Base-by-base conservation (phyloP, 1,140 invertebrate genomes). In the Idris sp. region DNA sequence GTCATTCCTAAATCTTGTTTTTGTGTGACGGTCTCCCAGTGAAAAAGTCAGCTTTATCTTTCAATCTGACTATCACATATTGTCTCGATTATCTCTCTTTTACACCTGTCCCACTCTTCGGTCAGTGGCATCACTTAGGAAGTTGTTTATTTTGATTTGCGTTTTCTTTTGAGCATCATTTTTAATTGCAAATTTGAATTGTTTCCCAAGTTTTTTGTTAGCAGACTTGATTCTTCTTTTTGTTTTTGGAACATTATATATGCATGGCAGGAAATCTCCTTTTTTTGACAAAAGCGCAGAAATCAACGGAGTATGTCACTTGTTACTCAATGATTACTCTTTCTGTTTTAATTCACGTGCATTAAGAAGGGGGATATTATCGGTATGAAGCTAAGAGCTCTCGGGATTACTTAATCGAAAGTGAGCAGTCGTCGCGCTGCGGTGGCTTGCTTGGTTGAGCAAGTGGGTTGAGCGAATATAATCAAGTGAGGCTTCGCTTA, bases 371-470 rank as follows among this genome's bases (percentile, higher is more conserved):
- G 59, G 68, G 53, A 56, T 59, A 79, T 79, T 78, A 81, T 80
- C 69, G 72, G 68, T 41, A 61, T 40, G 48, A 40, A 61, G 46
- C 68, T 71, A 76, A 56, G 59, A 65, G 49, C 64, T 67, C n/a
- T n/a, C 73, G 54, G 61, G 73, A 81, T 81, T 81, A 81, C 81
- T 79, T 81, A 80, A 83, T 83, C 80, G 77, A 81, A 83, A 83
- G 79, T 81, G 73, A 83, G 75, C 75, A 80, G 76, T 59, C 51
- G 49, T 59, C 56, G 51, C 43, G 58, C 48, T 65, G 46, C 56
- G 77, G 67, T 58, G 76, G 68, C 30, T 74, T 58, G 81, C 80
- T 81, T 64, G 64, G 77, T 65, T 75, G 75, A 83, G 78, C 72
- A 83, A 81, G 74, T 83, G 74, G 80, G 78, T 83, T 79, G 78